Evolutionary conservation across 2,888 invertebrate species (phyloP).

Genomic region (Scelioninae gen. 2): DNA sequence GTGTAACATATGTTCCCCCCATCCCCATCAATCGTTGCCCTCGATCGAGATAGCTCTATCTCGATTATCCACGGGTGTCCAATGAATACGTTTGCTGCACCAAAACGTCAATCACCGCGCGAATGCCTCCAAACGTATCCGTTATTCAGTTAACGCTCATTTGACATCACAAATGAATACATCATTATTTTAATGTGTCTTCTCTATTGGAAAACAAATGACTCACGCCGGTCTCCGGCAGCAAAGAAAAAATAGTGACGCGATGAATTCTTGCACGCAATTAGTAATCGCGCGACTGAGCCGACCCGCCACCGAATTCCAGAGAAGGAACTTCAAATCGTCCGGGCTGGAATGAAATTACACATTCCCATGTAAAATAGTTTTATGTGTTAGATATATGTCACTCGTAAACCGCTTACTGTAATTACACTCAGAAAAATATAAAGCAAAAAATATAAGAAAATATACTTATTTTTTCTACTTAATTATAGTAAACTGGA

Average conservation of each 20-base stretch:
- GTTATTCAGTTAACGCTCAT: constrained; percentile 47
- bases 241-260: constrained; percentile 6
- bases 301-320: constrained; percentile 1
- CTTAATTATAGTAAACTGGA: too few species aligned
- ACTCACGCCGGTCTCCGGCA: constrained; percentile 13
- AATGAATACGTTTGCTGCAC: constrained; percentile 43
- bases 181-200: constrained; percentile 36
- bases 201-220: constrained; percentile 30
- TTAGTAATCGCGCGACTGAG: constrained; percentile 6
- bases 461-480: too few species aligned
- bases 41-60: constrained; percentile 46
- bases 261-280: constrained; percentile 7
- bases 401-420: too few species aligned
- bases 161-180: constrained; percentile 39
- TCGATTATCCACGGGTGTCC: too few species aligned
- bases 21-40: too few species aligned
- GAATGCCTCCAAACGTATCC: constrained; percentile 53
- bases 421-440: too few species aligned
- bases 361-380: too few species aligned
- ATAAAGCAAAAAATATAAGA: too few species aligned
- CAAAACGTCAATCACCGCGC: constrained; percentile 42
- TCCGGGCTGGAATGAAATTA: too few species aligned
- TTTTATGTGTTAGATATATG: too few species aligned
- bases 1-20: too few species aligned
- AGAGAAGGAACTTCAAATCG: too few species aligned